phyloP scores from a whole-genome alignment of 2,113 vertebrate species.

The Ceuthmochares aereus region DNA sequence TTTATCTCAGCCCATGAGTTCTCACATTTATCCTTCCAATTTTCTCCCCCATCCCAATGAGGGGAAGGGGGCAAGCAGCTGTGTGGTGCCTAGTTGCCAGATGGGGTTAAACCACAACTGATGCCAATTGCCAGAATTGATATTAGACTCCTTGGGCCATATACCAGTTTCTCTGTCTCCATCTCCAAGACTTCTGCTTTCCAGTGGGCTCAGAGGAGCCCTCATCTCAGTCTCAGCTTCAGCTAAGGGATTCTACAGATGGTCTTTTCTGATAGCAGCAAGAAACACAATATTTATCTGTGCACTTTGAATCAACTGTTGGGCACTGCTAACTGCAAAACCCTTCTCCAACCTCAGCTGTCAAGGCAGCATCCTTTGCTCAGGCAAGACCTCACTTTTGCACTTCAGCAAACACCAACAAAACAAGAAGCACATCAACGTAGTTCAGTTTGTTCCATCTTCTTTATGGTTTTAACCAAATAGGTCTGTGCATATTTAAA shows the following conservation, averaged over 20 bases:
- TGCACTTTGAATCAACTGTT: neutral
- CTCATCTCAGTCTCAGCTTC: neutral
- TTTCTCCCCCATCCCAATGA: too few relatives aligned
- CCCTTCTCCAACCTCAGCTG: neutral
- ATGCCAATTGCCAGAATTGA: neutral
- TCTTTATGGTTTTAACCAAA: neutral
- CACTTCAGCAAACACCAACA: neutral
- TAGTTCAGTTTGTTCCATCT: neutral
- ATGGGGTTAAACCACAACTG: neutral
- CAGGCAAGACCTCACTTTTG: neutral
- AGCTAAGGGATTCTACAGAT: neutral
- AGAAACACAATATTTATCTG: neutral
- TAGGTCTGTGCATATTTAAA: neutral
- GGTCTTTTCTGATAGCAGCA: neutral
- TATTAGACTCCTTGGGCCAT: neutral
- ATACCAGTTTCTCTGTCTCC: neutral
- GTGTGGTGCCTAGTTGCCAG: too few relatives aligned
- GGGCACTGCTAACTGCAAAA: neutral
- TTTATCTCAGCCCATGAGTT: too few relatives aligned
- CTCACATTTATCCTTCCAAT: too few relatives aligned
- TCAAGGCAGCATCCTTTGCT: neutral
- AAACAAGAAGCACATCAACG: neutral
- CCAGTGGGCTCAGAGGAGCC: neutral
- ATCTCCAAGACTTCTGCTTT: neutral
- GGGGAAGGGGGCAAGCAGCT: too few relatives aligned